phyloP scores from a whole-genome alignment of 92 coral and sea anemone species.

The Zoanthus gigantus region DNA sequence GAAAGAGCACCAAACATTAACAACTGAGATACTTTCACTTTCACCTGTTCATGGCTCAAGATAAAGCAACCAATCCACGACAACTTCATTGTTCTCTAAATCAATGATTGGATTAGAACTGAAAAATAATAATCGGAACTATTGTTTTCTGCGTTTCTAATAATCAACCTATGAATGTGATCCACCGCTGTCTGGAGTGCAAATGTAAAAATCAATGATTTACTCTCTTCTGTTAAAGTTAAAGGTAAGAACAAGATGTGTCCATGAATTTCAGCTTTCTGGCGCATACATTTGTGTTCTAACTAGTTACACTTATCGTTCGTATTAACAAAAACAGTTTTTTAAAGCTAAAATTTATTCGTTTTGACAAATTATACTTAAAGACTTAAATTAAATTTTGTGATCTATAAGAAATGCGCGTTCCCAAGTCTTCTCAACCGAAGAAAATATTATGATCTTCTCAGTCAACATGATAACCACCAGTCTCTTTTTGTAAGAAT shows the following conservation, averaged over 20 bases:
- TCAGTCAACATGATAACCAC: too few relatives aligned
- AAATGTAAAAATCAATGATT: background rate
- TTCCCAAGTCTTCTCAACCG: too few relatives aligned
- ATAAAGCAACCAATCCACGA: conserved; percentile 12
- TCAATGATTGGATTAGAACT: conserved; percentile 1
- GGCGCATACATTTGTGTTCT: too few relatives aligned
- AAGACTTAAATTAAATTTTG: too few relatives aligned
- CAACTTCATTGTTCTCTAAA: conserved; percentile 12
- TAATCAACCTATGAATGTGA: background rate
- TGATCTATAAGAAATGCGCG: too few relatives aligned
- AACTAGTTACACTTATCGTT: too few relatives aligned
- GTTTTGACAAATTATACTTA: too few relatives aligned
- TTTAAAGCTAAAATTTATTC: too few relatives aligned
- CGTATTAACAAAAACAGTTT: too few relatives aligned
- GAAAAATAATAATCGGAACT: conserved; percentile 1
- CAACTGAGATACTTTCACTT: background rate
- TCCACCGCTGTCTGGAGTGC: background rate
- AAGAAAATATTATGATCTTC: too few relatives aligned
- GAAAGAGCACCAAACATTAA: background rate
- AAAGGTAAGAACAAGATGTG: background rate
- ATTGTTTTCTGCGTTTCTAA: conserved; percentile 6
- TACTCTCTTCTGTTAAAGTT: background rate
- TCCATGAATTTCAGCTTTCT: background rate
- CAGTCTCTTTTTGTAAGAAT: too few relatives aligned
- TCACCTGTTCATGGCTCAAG: conserved; percentile 22